Base-by-base conservation (phyloP, 2,113 vertebrate genomes). In the Hymenochirus boettgeri region DNA sequence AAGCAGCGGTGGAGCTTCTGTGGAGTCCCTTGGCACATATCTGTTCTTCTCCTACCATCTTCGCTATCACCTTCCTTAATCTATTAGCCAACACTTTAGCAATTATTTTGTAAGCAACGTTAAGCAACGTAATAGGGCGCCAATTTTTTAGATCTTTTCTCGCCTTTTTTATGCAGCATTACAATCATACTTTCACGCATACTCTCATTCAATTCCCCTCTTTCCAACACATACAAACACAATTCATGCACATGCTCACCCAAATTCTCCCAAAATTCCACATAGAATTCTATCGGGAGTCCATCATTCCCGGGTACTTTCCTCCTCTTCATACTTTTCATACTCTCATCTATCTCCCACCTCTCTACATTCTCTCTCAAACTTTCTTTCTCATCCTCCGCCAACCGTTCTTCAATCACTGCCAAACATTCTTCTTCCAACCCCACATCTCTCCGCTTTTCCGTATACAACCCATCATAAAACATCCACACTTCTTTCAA, bases 151-250 rank as follows among this genome's bases (percentile, higher is more conserved):
- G 11, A 9, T 31, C 29, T 31, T 31, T 31, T 5, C 29, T 31
- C 29, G 9, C 29, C 29, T 31, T 31, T 31, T 31, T 31, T 31
- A 52, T 6, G 19, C 1, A 62, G 2, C 4, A 62, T 37, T 2
- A 53, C 42, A 29, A 62, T 23, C 2, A 61, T 18, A 5, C 60
- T 17, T 17, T 62, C 60, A 13, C 19, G 10, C 58, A 61, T 61
- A 1, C 25, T 22, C 13, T 47, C 12, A 19, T 6, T 2, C 1
- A 47, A 18, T 33, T 5, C 21, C 1, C 9, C 39, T 5, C 4
- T 1, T 9, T 27, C n/a, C 26, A 47, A 48, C 15, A 47, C 37
- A 4, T 3, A 13, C n/a, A 13, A 6, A 15, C 48, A 21, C 4
- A 24, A 12, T 3, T 33, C 18, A 2, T 22, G 4, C 1, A 62